Base-by-base conservation (phyloP, 2,888 invertebrate species). In the Gryllus longicercus region DNA sequence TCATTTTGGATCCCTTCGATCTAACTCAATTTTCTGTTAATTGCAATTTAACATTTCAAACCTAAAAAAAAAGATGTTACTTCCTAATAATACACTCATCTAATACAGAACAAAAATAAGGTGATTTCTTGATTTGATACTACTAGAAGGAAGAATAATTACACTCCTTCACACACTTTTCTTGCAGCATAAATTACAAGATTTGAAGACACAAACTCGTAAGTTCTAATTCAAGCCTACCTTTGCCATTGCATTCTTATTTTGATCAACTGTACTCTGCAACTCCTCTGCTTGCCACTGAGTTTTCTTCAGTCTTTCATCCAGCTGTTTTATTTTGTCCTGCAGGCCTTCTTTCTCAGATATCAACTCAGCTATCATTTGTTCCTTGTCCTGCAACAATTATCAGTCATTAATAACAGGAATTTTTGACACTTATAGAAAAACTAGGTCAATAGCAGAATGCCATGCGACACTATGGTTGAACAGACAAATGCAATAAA, bases 231-330 rank as follows among this genome's bases (percentile, higher is more conserved):
- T 38, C 38, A 38, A 38, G 38, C 38, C 38, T 77, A 81, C 81
- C 82, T 82, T 81, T n/a, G 80, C 79, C 77, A 83, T 80, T 63
- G 79, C 82, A 49, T 50, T 77, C 51, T 81, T 82, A 51, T 82
- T 82, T 12, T 83, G 81, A 51, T 83, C 81, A 25, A 84, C 82
- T 82, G 91, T 90, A 2, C 89, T 88, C 82, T 91, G 88, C 78
- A 93, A 89, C 75, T 88, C 88, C 50, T 88, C 87, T 14, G 91
- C 87, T 84, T 91, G 90, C 11, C 88, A 88, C 83, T 89, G 89
- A 1, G 89, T 86, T 23, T 89, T 88, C n/a, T 87, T 85, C 4
- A 90, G 84, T 82, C 88, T 87, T 81, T 86, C 87, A 78, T 88
- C 85, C 21, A 88, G 87, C 81, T 88, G 86, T 81, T 89, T 87